These are phyloP conservation scores for Hemibagrus guttatus DNA, from an alignment of 2,797 vertebrate species.

Conservation along the genomic window DNA sequence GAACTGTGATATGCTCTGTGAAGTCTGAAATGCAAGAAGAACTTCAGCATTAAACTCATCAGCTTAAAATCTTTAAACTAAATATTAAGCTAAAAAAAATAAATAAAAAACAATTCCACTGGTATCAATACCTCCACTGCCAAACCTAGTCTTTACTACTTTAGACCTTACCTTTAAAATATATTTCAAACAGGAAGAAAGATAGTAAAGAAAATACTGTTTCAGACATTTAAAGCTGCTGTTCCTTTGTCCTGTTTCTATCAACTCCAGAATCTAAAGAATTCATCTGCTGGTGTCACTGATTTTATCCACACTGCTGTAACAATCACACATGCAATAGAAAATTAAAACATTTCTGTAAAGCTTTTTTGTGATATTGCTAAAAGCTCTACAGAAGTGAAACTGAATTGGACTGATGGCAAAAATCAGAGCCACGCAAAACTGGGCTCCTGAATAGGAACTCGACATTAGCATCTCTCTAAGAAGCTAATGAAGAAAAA, in stretches of 20 bases:
- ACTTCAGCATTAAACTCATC: background rate
- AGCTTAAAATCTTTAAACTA: background rate
- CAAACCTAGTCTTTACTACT: background rate
- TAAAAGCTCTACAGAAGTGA: background rate
- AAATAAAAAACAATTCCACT: background rate
- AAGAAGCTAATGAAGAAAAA: background rate
- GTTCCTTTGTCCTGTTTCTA: background rate
- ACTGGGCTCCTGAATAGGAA: background rate
- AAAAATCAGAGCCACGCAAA: background rate
- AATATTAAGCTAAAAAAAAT: background rate
- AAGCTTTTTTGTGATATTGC: background rate
- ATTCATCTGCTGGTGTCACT: background rate
- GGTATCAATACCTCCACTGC: background rate
- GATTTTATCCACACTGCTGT: too few relatives aligned
- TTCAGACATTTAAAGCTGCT: background rate
- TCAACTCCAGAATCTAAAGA: background rate
- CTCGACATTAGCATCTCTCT: background rate
- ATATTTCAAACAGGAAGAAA: background rate
- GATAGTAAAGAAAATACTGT: background rate
- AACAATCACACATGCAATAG: too few relatives aligned
- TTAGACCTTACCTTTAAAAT: background rate
- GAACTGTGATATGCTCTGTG: background rate
- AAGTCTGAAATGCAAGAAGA: background rate
- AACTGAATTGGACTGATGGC: background rate
- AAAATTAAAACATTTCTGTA: background rate